A percentile compares a stretch with the other conserved stretches of the same genome.
These are phyloP conservation scores for Drosophila lacertosa DNA, from an alignment of 1,140 invertebrate species.

Conservation along the genomic window DNA sequence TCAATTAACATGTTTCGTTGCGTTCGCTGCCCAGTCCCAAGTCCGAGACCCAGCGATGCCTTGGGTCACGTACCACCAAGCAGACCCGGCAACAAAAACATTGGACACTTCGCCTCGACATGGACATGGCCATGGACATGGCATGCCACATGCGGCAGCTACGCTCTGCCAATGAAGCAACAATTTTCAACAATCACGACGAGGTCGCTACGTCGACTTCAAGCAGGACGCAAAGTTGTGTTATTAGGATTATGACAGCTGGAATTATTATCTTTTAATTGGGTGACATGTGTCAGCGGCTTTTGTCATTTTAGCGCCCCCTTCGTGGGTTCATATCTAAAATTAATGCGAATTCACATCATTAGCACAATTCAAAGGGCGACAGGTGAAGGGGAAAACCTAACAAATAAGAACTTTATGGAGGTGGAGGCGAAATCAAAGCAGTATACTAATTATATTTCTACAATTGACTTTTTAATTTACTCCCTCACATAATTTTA, in stretches of 20 bases:
- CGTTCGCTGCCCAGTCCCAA: background rate
- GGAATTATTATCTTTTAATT: slow-evolving; percentile 64
- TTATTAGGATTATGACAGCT: slow-evolving; percentile 18
- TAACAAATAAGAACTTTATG: too few species aligned
- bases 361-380: slow-evolving; percentile 7
- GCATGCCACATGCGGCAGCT: background rate
- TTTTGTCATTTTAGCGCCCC: slow-evolving; percentile 49
- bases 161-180: slow-evolving; percentile 39
- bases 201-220: slow-evolving; percentile 23
- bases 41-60: slow-evolving; percentile 10
- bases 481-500: too few species aligned
- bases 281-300: slow-evolving; percentile 59
- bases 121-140: slow-evolving; percentile 1
- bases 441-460: background rate
- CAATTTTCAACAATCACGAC: slow-evolving; percentile 42
- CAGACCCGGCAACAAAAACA: slow-evolving; percentile 37
- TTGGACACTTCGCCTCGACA: slow-evolving; percentile 26
- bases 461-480: background rate
- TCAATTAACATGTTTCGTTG: slow-evolving; percentile 60
- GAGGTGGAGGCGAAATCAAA: too few species aligned
- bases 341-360: slow-evolving; percentile 15
- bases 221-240: slow-evolving; percentile 4
- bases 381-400: slow-evolving; percentile 1
- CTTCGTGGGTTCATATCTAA: background rate
- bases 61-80: slow-evolving; percentile 49